phyloP scores from a whole-genome alignment of 2,113 vertebrate genomes.

The Pollimyrus isidori region DNA sequence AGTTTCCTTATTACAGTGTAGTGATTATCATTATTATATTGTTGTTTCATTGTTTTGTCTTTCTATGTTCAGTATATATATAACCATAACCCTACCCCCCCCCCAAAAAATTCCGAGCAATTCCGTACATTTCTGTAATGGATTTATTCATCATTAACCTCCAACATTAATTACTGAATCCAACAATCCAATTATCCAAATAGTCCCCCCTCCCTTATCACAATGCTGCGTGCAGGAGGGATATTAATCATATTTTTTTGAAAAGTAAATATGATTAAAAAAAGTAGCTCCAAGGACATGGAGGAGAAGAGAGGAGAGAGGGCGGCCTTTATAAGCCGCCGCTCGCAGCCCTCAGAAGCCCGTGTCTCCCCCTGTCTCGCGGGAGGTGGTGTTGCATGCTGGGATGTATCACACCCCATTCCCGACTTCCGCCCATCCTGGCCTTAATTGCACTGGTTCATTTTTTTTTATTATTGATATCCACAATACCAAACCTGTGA shows the following conservation, averaged over 20 bases:
- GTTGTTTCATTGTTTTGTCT: no score
- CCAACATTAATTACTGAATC: conserved; percentile 17
- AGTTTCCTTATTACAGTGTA: no score
- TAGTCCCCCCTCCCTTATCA: neutral
- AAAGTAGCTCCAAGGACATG: neutral
- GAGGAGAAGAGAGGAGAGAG: neutral
- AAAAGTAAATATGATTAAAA: conserved; percentile 5
- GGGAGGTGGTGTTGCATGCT: neutral
- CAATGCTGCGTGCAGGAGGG: neutral
- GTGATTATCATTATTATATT: no score
- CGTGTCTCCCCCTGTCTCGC: neutral
- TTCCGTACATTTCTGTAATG: neutral
- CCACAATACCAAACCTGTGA: neutral
- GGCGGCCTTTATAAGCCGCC: neutral
- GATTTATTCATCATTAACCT: conserved; percentile 14
- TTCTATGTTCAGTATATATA: no score
- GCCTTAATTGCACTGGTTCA: neutral
- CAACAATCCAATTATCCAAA: conserved; percentile 15
- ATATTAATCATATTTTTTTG: conserved; percentile 11
- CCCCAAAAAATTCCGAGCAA: neutral
- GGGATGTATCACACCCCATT: neutral
- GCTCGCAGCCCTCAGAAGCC: neutral
- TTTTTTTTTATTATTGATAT: neutral
- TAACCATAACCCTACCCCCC: no score
- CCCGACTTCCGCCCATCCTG: neutral